Evolutionary conservation across 1,140 invertebrate species (phyloP).

Genomic region (Harlomillsia oculata): DNA sequence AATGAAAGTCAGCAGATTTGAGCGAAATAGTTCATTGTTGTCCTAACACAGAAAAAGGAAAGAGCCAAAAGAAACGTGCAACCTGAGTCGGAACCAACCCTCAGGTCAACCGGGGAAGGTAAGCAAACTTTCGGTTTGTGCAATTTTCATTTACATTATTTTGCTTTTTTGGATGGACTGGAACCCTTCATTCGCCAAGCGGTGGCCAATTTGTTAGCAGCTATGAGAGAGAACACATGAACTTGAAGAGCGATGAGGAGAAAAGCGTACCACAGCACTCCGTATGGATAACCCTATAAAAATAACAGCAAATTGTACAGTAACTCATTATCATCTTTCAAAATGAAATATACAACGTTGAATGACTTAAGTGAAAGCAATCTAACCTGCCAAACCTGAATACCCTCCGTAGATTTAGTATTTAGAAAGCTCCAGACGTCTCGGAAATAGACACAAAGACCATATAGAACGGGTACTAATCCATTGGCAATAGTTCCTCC

Average conservation of each 20-base stretch:
- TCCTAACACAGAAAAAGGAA: too few relatives aligned
- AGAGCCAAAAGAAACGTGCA: too few relatives aligned
- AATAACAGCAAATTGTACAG: constrained; percentile 3
- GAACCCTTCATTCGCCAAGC: constrained; percentile 71
- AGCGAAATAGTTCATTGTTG: too few relatives aligned
- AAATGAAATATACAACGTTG: background rate
- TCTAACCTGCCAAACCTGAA: constrained; percentile 68
- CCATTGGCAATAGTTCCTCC: constrained; percentile 68
- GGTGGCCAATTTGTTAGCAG: constrained; percentile 71
- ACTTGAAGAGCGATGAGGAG: constrained; percentile 79
- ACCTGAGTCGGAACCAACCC: too few relatives aligned
- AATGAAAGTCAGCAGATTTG: too few relatives aligned
- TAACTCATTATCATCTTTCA: too few relatives aligned
- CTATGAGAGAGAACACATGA: constrained; percentile 80
- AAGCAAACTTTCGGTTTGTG: too few relatives aligned
- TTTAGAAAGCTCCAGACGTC: constrained; percentile 74
- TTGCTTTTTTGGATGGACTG: constrained; percentile 42
- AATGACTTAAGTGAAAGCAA: too few relatives aligned
- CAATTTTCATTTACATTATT: too few relatives aligned
- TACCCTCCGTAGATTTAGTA: constrained; percentile 54
- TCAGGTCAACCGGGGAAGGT: too few relatives aligned
- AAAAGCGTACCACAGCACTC: constrained; percentile 87
- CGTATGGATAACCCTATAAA: constrained; percentile 77
- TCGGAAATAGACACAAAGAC: constrained; percentile 65
- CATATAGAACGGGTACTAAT: constrained; percentile 70